These are phyloP conservation scores for Megalops cyprinoides DNA, from an alignment of 2,797 vertebrate species.

Conservation along the genomic window DNA sequence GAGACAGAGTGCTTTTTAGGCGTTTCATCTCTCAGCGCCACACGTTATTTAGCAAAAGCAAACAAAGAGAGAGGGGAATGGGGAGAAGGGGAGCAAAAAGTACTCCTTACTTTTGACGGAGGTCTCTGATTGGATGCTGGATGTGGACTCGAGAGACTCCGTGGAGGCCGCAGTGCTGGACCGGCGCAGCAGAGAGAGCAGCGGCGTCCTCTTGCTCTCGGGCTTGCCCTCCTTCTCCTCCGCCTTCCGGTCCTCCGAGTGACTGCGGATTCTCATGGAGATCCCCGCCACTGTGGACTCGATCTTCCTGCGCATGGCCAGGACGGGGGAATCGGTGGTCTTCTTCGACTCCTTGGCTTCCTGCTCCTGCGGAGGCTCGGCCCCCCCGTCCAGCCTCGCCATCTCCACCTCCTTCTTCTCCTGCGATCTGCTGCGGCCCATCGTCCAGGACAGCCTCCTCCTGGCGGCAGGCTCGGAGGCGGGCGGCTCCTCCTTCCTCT, in stretches of 20 bases:
- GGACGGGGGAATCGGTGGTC: constrained; percentile 81
- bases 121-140: constrained; percentile 80
- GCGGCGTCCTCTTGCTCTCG: constrained; percentile 80
- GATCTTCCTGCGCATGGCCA: constrained; percentile 88
- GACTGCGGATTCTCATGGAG: constrained; percentile 87
- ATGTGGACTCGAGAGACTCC: constrained; percentile 89
- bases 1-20: background rate
- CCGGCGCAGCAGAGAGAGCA: constrained; percentile 84
- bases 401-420: constrained; percentile 83
- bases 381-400: constrained; percentile 63
- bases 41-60: background rate
- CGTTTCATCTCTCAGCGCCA: background rate
- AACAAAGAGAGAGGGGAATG: background rate
- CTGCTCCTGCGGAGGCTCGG: constrained; percentile 55
- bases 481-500: constrained; percentile 76
- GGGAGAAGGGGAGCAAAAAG: background rate
- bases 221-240: constrained; percentile 69
- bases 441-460: constrained; percentile 83
- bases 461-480: constrained; percentile 63
- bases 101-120: constrained; percentile 67
- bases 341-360: constrained; percentile 72
- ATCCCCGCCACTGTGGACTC: constrained; percentile 88
- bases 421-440: constrained; percentile 78
- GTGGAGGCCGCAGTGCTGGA: constrained; percentile 83
- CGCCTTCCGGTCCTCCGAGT: constrained; percentile 80